A percentile compares a stretch with the other conserved stretches of the same genome.
phyloP scores from a whole-genome alignment of 2,888 invertebrate genomes.

The Amphipoea lucens region DNA sequence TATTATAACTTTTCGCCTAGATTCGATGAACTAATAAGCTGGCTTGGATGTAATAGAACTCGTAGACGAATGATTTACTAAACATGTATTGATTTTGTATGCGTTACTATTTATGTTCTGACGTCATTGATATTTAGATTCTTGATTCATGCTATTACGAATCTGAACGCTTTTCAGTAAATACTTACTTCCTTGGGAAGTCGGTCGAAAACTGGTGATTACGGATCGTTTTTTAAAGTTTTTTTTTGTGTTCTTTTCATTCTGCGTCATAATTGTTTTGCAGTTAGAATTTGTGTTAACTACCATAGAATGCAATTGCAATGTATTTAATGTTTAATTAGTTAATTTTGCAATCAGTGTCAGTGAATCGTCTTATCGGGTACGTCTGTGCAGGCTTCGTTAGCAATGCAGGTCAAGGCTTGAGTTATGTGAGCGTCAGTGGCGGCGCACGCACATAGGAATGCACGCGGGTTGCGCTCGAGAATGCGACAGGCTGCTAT shows the following conservation, averaged over 20 bases:
- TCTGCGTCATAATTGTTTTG: not conserved
- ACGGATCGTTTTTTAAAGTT: conserved; percentile 10
- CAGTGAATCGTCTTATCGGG: conserved; percentile 72
- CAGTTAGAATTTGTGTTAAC: not conserved
- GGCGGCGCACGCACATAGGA: conserved; percentile 72
- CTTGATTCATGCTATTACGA: conserved; percentile 63
- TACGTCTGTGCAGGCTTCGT: conserved; percentile 78
- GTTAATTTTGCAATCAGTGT: conserved; percentile 65
- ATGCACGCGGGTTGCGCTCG: conserved; percentile 69
- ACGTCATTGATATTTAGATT: conserved; percentile 64
- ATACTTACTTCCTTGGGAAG: conserved; percentile 56
- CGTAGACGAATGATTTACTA: conserved; percentile 38
- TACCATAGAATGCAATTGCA: conserved; percentile 13
- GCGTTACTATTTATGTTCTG: conserved; percentile 43
- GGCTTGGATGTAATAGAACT: conserved; percentile 20
- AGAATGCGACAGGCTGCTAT: conserved; percentile 66
- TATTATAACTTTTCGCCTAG: conserved; percentile 7
- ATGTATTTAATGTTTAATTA: conserved; percentile 54
- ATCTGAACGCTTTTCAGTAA: conserved; percentile 58
- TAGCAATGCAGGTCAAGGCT: conserved; percentile 85
- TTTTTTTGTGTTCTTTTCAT: not conserved
- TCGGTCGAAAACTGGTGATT: conserved; percentile 32
- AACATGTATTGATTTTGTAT: conserved; percentile 53
- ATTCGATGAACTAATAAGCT: conserved; percentile 13
- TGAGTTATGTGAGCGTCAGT: conserved; percentile 78